Evolutionary conservation across 1,140 invertebrate species (phyloP), one percentile per base, ranked within the genome.

Genomic region (Samia ricini): DNA sequence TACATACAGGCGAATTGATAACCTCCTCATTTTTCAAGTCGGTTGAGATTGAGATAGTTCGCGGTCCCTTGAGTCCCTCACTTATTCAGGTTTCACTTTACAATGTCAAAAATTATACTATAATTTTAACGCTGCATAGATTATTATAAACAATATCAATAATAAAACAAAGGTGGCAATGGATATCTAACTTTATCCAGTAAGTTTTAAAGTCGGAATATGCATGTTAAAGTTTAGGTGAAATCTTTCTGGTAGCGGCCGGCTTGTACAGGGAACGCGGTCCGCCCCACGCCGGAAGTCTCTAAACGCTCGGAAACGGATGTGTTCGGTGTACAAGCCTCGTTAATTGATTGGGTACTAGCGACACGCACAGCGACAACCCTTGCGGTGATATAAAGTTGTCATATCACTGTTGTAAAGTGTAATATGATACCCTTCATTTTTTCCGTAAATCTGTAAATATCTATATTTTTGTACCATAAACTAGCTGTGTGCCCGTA

Each of bases 291-390:
- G 72, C 79, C 82, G 85, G 83, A 89, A 85, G 83, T 82, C 72
- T 72, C 79, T 89, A 86, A 89, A 86, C 87, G 83, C 76, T 87
- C 79, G 83, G 82, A 85, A 83, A 71, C 87, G 87, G 87, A 89
- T 87, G 79, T 71, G 72, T 66, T 77, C 70, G 69, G 69, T 73
- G 77, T 74, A 78, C 74, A 77, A 80, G 73, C 74, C 76, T 75
- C 77, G 71, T 80, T 89, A 89, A 89, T 89, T 89, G 87, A 88
- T 88, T 89, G 79, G 68, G 69, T 74, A 71, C 66, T 60, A 65
- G 42, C 52, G 61, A 58, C 66, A 60, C 61, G 73, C 76, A 52
- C 51, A 19, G 36, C 72, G 74, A 76, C 75, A 82, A 83, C 81
- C 81, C 80, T 83, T 81, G 75, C 74, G 76, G 20, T 12, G 20